phyloP scores from a whole-genome alignment of 1,140 invertebrate species.

The Zaprionus ornatus region DNA sequence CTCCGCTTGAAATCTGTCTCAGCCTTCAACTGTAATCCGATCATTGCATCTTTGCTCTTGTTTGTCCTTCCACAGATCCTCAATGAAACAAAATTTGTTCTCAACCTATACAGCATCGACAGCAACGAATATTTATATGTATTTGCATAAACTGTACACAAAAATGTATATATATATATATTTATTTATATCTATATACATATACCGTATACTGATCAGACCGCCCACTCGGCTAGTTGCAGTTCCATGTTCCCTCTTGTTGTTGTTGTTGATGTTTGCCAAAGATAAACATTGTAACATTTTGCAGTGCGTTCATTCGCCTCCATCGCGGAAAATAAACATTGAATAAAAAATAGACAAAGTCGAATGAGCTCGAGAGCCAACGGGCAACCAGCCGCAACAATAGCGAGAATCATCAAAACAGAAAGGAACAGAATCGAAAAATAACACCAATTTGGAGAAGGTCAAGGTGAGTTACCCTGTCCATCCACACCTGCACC shows the following conservation, averaged over 20 bases:
- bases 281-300: conserved; percentile 73
- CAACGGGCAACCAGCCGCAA: conserved; percentile 5
- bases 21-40: not conserved
- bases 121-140: not conserved
- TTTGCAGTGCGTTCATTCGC: conserved; percentile 37
- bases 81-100: not conserved
- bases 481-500: not conserved
- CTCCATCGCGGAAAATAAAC: conserved; percentile 49
- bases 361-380: conserved; percentile 7
- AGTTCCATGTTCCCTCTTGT: conserved; percentile 15
- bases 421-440: conserved; percentile 1
- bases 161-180: conserved; percentile 1
- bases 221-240: conserved; percentile 2
- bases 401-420: conserved; percentile 9
- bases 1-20: not conserved
- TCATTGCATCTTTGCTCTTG: not conserved
- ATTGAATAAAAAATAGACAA: conserved; percentile 49
- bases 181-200: conserved; percentile 9
- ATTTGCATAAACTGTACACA: not conserved
- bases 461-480: not conserved
- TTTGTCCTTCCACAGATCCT: not conserved
- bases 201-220: conserved; percentile 1
- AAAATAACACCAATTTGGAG: not conserved
- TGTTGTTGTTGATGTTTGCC: conserved; percentile 36
- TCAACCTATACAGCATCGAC: not conserved